Base-by-base conservation (phyloP, 2,797 vertebrate genomes). In the Trachops cirrhosus region DNA sequence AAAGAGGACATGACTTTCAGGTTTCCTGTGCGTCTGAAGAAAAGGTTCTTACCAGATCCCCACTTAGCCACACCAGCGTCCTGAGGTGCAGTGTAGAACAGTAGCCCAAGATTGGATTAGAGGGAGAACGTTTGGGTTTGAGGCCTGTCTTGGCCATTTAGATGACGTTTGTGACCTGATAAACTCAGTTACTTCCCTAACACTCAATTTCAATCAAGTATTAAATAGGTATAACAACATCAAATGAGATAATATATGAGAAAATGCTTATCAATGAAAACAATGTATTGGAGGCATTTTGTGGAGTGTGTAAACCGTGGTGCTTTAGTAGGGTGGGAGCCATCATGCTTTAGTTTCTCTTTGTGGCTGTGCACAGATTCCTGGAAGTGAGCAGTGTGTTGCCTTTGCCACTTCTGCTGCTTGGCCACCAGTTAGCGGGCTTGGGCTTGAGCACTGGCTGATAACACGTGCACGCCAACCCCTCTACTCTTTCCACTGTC, bases 11-110 rank as follows among this genome's bases (percentile, higher is more conserved):
- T 74, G 54, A 26, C 2, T 22, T 86, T 14, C 59, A 74, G n/a
- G 54, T 86, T 86, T 91, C 46, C 19, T 50, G 1, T 78, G 68
- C 6, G n/a, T 80, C 91, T 88, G 52, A 37, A 54, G 62, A 78
- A 93, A 91, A 39, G n/a, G 26, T 16, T 57, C 41, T 91, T 41
- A 68, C 18, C 15, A 74, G 44, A 29, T 87, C n/a, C 6, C 10
- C 21, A 34, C 78, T 54, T 62, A 37, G 16, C 73, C 26, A 64
- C 9, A 29, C 9, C 54, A 82, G 29, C 24, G 26, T 71, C 37
- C 50, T 84, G 3, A 14, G 50, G 64, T 48, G 68, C 26, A 80
- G 26, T 75, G 37, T 14, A 48, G 90, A 91, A n/a, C 16, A 77
- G 3, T 77, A 50, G n/a, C 78, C 29, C 21, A 32, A 86, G 8